phyloP scores from a whole-genome alignment of 2,797 vertebrate species.

The Myripristis murdjan region DNA sequence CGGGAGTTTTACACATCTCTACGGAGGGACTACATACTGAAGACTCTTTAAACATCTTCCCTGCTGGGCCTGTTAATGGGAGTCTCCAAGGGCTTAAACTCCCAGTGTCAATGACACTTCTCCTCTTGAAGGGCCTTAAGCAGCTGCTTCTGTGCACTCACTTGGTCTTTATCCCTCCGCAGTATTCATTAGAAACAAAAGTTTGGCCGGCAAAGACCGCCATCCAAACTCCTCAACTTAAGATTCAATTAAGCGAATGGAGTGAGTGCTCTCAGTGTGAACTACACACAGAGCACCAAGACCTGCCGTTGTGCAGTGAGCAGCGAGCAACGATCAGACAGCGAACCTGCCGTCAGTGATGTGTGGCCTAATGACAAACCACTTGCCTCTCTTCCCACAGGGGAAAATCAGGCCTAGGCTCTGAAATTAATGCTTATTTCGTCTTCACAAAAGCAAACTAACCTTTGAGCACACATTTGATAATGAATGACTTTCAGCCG shows the following conservation, averaged over 20 bases:
- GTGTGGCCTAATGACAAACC: slow-evolving; percentile 76
- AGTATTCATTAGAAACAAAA: slow-evolving; percentile 54
- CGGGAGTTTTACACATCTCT: slow-evolving; percentile 76
- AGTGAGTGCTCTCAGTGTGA: slow-evolving; percentile 58
- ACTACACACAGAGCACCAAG: slow-evolving; percentile 49
- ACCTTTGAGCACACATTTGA: slow-evolving; percentile 92
- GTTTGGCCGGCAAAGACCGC: slow-evolving; percentile 56
- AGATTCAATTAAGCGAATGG: slow-evolving; percentile 54
- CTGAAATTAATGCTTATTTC: slow-evolving; percentile 87
- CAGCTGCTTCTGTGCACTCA: slow-evolving; percentile 52
- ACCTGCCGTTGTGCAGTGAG: slow-evolving; percentile 74
- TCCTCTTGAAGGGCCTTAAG: slow-evolving; percentile 52
- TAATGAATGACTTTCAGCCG: slow-evolving; percentile 89
- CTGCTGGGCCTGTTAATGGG: slow-evolving; percentile 80
- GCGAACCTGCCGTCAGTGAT: slow-evolving; percentile 72
- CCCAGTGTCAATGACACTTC: slow-evolving; percentile 69
- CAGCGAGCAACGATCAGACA: slow-evolving; percentile 77
- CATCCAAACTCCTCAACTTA: slow-evolving; percentile 43
- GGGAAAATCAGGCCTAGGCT: slow-evolving; percentile 61
- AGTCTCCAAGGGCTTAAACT: slow-evolving; percentile 67
- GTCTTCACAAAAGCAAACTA: slow-evolving; percentile 88
- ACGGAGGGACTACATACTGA: slow-evolving; percentile 71
- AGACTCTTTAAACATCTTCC: slow-evolving; percentile 79
- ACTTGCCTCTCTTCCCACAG: slow-evolving; percentile 64
- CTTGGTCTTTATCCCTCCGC: slow-evolving; percentile 34